Evolutionary conservation across 1,140 invertebrate genomes (phyloP).

Genomic region (Cydia pomonella): DNA sequence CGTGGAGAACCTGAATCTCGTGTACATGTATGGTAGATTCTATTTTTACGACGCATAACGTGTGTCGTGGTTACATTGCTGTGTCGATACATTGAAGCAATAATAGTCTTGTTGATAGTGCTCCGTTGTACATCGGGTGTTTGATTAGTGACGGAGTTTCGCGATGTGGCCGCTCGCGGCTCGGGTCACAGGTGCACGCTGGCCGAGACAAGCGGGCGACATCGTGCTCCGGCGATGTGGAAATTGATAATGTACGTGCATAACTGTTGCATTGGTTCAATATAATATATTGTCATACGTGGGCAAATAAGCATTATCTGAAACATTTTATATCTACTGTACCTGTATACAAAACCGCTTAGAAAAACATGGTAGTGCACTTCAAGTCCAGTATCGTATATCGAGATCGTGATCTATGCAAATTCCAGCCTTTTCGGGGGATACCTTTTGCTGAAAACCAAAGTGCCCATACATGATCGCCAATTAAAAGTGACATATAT

Average conservation of each 20-base stretch:
- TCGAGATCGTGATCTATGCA: no score
- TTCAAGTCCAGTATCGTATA: no score
- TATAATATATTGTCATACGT: not conserved
- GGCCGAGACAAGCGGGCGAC: conserved; percentile 66
- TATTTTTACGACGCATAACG: conserved; percentile 48
- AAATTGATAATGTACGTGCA: conserved; percentile 40
- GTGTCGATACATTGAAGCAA: conserved; percentile 24
- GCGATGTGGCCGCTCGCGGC: conserved; percentile 35
- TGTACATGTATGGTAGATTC: conserved; percentile 37
- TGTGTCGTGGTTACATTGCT: conserved; percentile 46
- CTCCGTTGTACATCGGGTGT: conserved; percentile 36
- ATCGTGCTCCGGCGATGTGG: conserved; percentile 47
- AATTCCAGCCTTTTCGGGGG: no score
- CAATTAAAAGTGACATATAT: no score
- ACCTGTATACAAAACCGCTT: no score
- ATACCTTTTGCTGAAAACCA: no score
- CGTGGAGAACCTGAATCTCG: conserved; percentile 58
- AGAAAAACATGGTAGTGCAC: no score
- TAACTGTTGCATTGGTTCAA: conserved; percentile 25
- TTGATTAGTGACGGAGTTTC: not conserved
- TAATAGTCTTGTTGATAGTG: conserved; percentile 7
- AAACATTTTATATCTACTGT: no score
- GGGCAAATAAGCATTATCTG: not conserved
- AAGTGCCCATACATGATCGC: no score
- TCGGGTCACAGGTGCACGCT: conserved; percentile 50